phyloP scores from a whole-genome alignment of 2,113 vertebrate species.

The Podocnemis expansa region DNA sequence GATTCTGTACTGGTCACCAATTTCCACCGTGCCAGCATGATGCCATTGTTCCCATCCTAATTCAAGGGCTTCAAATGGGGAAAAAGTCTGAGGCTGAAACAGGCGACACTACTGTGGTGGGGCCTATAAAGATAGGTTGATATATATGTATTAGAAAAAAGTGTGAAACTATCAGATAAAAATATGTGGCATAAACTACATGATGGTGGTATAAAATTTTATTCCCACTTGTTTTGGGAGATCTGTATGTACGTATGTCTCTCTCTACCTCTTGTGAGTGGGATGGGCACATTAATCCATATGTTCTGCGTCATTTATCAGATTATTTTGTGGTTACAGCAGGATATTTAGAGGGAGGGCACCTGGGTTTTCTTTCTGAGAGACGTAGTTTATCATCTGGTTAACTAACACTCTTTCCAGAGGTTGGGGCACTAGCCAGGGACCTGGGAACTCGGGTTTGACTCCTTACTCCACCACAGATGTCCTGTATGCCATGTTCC shows the following conservation, averaged over 20 bases:
- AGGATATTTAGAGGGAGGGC: not conserved
- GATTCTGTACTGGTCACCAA: not conserved
- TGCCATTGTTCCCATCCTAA: not conserved
- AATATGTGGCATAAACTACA: not conserved
- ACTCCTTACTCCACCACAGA: not conserved
- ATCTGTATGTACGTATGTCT: not conserved
- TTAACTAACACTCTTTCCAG: not conserved
- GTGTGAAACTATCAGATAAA: not conserved
- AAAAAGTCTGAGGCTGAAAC: not conserved
- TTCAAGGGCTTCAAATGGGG: not conserved
- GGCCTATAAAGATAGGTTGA: not conserved
- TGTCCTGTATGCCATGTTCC: too few relatives aligned
- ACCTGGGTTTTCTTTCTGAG: not conserved
- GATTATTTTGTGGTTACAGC: not conserved
- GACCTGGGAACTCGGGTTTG: not conserved
- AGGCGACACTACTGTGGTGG: not conserved
- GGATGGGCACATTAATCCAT: not conserved
- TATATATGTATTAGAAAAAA: not conserved
- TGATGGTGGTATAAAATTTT: not conserved
- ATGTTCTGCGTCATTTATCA: not conserved
- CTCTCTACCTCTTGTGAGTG: not conserved
- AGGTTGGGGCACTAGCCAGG: not conserved
- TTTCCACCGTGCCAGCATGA: not conserved
- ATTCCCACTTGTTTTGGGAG: not conserved
- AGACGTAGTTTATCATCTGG: not conserved